Evolutionary conservation across 2,888 invertebrate species (phyloP), one percentile per base, ranked within the genome.

Genomic region (Plagodis dolabraria): DNA sequence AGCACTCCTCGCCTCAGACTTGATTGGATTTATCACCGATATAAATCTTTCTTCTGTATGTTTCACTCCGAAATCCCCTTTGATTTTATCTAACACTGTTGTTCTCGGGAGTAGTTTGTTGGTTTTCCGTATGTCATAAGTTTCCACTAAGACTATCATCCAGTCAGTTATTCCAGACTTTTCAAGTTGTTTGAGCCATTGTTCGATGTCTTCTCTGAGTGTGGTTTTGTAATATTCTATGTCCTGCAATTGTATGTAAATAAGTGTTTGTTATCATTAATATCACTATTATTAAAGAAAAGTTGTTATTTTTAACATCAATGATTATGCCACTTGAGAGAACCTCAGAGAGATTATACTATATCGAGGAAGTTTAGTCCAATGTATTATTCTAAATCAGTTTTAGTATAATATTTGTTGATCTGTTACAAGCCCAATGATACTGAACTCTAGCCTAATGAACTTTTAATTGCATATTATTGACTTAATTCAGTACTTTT

Each of bases 51-150:
- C 95, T 69, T 95, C 97, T 0, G 87, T 92, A 82, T 97, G 96
- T 87, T 98, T 99, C 33, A 96, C 94, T 54, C 97, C 97, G 94
- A 99, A 98, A 85, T 99, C 99, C 76, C 96, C 96, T 73, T 97
- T 96, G 65, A 99, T 97, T 93, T 98, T 98, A 87, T 99, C 99
- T 72, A 98, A 91, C 33, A 99, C 98, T 4, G 98, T 98, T 10
- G 98, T 98, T 70, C 99, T 94, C 1, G 98, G 97, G 55, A 99
- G 89, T 11, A 99, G 89, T 86, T 99, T 99, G 79, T 98, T 98
- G 53, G 97, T 96, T 87, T 98, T 97, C 77, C 97, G 96, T 74
- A 96, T 96, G 86, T 99, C 99, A 83, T 97, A 96, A 53, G 97
- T 97, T 87, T 98, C 98, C 47, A 99, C 98, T 66, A 98, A 93